Base-by-base conservation (phyloP, 2,113 vertebrate genomes). In the Osmerus mordax region DNA sequence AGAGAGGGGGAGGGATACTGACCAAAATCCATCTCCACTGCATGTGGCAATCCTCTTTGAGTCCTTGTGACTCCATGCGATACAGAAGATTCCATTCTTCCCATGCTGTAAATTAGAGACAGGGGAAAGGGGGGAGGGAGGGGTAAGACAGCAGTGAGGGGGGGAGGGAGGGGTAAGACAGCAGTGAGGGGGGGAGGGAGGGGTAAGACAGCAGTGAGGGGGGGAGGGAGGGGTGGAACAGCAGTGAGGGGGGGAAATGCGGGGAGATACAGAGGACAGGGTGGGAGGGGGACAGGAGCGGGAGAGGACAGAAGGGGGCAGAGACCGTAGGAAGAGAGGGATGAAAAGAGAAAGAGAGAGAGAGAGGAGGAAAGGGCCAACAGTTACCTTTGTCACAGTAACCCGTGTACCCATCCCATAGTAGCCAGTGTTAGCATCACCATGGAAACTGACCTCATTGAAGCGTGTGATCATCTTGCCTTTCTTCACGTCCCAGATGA, bases 21-120 rank as follows among this genome's bases (percentile, higher is more conserved):
- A 97, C 97, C 97, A 99, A 89, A 95, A 98, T 69, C 97, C 96
- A 72, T 99, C 97, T 60, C 92, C 88, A 78, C 97, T 96, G 87
- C 97, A 98, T 5, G 95, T 98, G 63, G 97, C 97, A 80, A 99
- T 97, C 84, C 96, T 92, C 89, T 96, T 99, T n/a, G 96, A 95
- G 88, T 99, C 97, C 90, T 98, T 99, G 84, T 98, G 95, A 90
- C 97, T 99, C 97, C 97, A 99, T 19, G 97, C 95, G 86, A 99
- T 95, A 83, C 96, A 98, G 93, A 98, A 99, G 82, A 99, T 97
- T 67, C 96, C 96, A 82, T 94, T 96, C 82, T 97, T 98, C 74
- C 96, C 97, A 77, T 99, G 97, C 97, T 99, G 91, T 82, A 91
- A 92, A 25, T 14, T 23, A 21, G 18, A 53, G 19, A 69, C 65